Percentiles rank a stretch among this genome's conserved stretches.
Evolutionary conservation across 2,113 vertebrate species (phyloP).

Genomic region (Podiceps cristatus): DNA sequence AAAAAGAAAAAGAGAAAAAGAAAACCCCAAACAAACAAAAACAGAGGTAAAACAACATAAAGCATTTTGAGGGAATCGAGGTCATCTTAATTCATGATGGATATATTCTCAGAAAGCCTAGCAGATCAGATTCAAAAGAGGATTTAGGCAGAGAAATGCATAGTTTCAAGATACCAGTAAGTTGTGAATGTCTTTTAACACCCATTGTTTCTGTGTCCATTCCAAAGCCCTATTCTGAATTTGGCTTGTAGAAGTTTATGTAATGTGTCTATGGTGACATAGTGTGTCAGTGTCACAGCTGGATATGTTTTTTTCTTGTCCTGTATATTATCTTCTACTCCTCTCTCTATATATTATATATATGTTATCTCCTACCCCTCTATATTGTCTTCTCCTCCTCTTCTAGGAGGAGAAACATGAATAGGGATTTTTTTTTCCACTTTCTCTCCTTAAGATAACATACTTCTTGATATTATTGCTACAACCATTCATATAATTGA

Average conservation of each 20-base stretch:
- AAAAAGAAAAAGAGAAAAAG: background rate
- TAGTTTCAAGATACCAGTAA: background rate
- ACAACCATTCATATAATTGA: background rate
- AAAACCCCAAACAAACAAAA: no score
- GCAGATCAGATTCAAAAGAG: background rate
- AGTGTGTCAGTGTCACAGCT: background rate
- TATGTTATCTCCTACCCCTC: no score
- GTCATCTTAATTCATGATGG: background rate
- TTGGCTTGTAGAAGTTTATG: background rate
- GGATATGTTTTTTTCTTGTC: background rate
- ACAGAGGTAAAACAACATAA: background rate
- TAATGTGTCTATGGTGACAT: background rate
- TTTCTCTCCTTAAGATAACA: background rate
- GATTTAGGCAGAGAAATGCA: background rate
- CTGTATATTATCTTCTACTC: background rate
- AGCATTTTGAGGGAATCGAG: background rate
- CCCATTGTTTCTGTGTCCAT: background rate
- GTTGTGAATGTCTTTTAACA: background rate
- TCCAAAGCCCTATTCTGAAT: background rate
- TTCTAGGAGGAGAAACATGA: background rate
- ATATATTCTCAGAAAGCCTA: background rate
- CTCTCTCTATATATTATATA: no score
- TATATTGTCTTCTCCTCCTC: no score
- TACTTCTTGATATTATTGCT: background rate
- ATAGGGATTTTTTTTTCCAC: fast-evolving